These are phyloP conservation scores for Babyrousa celebensis DNA, from an alignment of 2,797 vertebrate genomes.

Conservation along the genomic window DNA sequence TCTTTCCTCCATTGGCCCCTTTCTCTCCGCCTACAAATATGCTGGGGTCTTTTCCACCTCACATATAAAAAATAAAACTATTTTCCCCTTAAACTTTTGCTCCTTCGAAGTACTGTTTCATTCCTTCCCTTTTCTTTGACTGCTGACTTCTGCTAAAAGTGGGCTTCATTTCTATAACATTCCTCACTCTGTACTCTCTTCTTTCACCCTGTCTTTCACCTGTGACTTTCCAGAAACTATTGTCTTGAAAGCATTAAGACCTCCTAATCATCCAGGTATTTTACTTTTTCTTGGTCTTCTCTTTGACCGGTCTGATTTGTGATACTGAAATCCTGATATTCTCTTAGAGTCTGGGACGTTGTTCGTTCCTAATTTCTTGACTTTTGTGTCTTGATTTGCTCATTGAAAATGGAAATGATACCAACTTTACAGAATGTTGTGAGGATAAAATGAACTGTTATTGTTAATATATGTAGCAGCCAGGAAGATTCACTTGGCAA, in stretches of 20 bases:
- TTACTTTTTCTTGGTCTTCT: constrained; percentile 1
- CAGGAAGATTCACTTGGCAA: background rate
- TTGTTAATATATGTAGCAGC: background rate
- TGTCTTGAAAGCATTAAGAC: background rate
- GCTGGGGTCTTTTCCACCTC: background rate
- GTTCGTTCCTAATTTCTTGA: background rate
- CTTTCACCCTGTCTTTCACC: background rate
- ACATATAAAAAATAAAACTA: background rate
- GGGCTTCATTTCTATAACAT: background rate
- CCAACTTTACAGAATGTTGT: background rate
- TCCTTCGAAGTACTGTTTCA: background rate
- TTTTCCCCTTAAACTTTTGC: background rate
- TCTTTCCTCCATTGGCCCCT: background rate
- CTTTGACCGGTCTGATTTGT: background rate
- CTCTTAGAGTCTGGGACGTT: background rate
- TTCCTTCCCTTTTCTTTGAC: background rate
- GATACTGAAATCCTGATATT: constrained; percentile 36
- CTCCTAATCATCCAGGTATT: background rate
- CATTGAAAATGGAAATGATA: constrained; percentile 34
- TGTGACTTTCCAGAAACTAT: background rate
- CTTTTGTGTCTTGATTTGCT: constrained; percentile 53
- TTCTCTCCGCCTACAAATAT: background rate
- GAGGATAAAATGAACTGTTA: background rate
- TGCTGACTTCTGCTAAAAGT: background rate
- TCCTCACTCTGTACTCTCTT: background rate